phyloP scores from a whole-genome alignment of 1,140 invertebrate genomes.

The Neelides sp. region DNA sequence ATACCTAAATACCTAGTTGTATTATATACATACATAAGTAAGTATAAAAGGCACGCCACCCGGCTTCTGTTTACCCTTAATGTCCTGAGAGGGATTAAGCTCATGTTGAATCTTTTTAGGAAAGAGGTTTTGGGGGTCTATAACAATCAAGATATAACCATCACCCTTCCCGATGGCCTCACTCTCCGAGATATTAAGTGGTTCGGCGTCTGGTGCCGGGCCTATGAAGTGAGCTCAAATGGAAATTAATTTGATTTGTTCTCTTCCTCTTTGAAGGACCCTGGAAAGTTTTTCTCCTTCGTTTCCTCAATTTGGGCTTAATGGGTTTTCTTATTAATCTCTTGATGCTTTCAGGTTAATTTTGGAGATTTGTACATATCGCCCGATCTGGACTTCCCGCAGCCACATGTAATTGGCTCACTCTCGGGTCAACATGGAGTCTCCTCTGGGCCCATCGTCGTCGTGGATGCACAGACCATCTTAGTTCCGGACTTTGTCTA shows the following conservation, averaged over 20 bases:
- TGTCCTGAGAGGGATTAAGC: constrained; percentile 3
- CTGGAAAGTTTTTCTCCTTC: neutral
- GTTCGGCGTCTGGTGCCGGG: constrained; percentile 81
- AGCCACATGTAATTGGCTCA: constrained; percentile 61
- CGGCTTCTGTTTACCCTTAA: too few species aligned
- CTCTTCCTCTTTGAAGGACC: constrained; percentile 1
- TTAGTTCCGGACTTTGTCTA: constrained; percentile 75
- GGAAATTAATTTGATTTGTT: constrained; percentile 1
- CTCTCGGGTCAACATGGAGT: constrained; percentile 68
- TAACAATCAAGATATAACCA: constrained; percentile 61
- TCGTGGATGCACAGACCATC: constrained; percentile 80
- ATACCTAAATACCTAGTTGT: too few species aligned
- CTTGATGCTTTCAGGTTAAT: constrained; percentile 53
- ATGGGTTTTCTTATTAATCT: neutral
- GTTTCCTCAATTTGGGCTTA: neutral
- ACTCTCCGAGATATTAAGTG: constrained; percentile 67
- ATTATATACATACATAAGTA: too few species aligned
- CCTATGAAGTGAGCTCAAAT: constrained; percentile 58
- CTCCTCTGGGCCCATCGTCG: constrained; percentile 66
- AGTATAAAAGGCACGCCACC: too few species aligned
- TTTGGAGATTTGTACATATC: constrained; percentile 76
- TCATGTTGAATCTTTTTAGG: constrained; percentile 35
- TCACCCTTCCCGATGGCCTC: constrained; percentile 73
- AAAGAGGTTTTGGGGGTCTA: constrained; percentile 57
- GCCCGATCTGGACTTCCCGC: constrained; percentile 60